Conservation (phyloP, 2,113 vertebrate species). For the Cricetomys ansorgei region DNA sequence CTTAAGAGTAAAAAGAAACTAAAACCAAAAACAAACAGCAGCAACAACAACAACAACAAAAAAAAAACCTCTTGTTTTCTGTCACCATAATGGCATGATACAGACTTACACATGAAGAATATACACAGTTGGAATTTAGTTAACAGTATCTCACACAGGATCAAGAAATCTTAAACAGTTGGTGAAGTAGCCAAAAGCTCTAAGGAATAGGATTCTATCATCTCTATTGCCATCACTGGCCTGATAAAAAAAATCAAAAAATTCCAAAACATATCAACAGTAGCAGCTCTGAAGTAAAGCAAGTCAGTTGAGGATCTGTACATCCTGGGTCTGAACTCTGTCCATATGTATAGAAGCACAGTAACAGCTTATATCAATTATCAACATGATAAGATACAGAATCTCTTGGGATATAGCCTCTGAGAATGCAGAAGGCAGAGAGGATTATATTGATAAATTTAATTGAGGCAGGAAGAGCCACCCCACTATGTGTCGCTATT, state of each 20-base stretch:
- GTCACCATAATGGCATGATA: not conserved
- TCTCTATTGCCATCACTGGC: not conserved
- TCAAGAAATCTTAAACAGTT: not conserved
- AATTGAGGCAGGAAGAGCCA: no score
- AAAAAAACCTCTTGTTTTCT: not conserved
- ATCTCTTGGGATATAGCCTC: not conserved
- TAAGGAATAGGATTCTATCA: not conserved
- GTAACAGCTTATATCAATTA: not conserved
- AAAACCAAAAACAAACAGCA: no score
- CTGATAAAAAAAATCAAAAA: not conserved
- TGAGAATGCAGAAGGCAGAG: no score
- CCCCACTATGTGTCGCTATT: not conserved
- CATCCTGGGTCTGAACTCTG: not conserved
- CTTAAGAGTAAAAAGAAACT: not conserved
- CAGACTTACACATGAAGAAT: not conserved
- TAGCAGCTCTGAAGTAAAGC: not conserved
- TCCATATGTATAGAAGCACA: accelerated
- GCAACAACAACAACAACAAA: no score
- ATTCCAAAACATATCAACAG: not conserved
- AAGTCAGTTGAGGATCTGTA: accelerated
- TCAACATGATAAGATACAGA: not conserved
- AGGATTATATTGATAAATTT: no score
- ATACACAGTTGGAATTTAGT: not conserved
- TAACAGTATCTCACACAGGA: not conserved
- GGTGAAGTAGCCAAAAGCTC: not conserved